Evolutionary conservation across 2,113 vertebrate genomes (phyloP).

Genomic region (Erythrolamprus reginae): DNA sequence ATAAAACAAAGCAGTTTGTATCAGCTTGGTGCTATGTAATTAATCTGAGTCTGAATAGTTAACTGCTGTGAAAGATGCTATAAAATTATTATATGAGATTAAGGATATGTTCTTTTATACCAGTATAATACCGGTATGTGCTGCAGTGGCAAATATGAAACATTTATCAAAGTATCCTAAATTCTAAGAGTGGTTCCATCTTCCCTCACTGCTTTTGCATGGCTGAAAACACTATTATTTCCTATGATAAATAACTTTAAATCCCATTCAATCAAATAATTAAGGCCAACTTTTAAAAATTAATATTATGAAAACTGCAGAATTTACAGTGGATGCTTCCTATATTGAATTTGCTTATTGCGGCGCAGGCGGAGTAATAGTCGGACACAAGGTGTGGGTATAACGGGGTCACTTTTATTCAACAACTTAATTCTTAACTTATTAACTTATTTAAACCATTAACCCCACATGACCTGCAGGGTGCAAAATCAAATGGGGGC

Average conservation of each 20-base stretch:
- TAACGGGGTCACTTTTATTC: too few relatives aligned
- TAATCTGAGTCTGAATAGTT: not conserved
- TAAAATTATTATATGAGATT: not conserved
- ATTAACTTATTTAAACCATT: too few relatives aligned
- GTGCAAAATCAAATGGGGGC: too few relatives aligned
- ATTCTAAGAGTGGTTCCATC: not conserved
- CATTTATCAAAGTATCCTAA: not conserved
- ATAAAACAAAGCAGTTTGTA: not conserved
- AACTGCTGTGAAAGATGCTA: not conserved
- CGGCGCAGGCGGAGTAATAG: too few relatives aligned
- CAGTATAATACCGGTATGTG: not conserved
- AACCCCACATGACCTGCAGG: too few relatives aligned
- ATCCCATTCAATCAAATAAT: not conserved
- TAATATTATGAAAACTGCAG: not conserved
- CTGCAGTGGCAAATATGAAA: not conserved
- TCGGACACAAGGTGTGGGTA: too few relatives aligned
- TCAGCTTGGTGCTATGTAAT: not conserved
- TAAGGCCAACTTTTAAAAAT: not conserved
- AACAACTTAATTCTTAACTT: too few relatives aligned
- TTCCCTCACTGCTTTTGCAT: not conserved
- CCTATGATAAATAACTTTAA: not conserved
- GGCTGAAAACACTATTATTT: not conserved
- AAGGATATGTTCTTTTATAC: not conserved
- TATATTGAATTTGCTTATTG: not conserved
- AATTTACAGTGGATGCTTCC: not conserved